Base-by-base conservation (phyloP, 2,113 vertebrate species). In the Himantopus leucocephalus region DNA sequence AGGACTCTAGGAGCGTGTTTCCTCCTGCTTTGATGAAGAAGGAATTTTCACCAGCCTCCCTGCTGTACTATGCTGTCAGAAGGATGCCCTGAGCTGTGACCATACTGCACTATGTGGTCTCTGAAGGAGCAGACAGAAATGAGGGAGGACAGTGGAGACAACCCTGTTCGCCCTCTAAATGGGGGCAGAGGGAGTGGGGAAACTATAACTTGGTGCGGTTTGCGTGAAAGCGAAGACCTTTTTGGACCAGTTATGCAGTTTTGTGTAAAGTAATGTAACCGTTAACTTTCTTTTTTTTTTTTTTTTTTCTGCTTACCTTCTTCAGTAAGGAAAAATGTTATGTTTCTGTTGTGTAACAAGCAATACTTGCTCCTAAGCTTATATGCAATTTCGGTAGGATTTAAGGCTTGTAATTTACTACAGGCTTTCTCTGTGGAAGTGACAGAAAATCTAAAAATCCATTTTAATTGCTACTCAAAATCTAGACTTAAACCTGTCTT, bases 401-500 rank as follows among this genome's bases (percentile, higher is more conserved):
- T 66, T 76, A 76, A 66, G 70, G 30, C 52, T 60, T 47, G 34
- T 58, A 14, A 17, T 50, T 50, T 76, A 43, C 71, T 79, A 23
- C 43, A 48, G n/a, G 39, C 48, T 88, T 71, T 66, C 45, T 64
- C 55, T 83, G 27, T 78, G 60, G 35, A 82, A 66, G 15, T 21
- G n/a, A 53, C 4, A 59, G 60, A 67, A 85, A 82, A 89, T n/a
- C 71, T 86, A 63, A 60, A 73, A 60, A 83, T 35, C 17, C 48
- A 20, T 82, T 89, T 78, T 89, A 89, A 48, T 64, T 89, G 85
- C 80, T 73, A 27, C 72, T 83, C 66, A 63, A 68, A 77, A 34
- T 63, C 59, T 70, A 29, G 71, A 59, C 39, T 70, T 53, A 56
- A 56, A 45, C 22, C 17, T 32, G 10, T 43, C 66, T 74, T 58